Conservation (phyloP, 2,888 invertebrate genomes). For the Agonopterix heracliana region DNA sequence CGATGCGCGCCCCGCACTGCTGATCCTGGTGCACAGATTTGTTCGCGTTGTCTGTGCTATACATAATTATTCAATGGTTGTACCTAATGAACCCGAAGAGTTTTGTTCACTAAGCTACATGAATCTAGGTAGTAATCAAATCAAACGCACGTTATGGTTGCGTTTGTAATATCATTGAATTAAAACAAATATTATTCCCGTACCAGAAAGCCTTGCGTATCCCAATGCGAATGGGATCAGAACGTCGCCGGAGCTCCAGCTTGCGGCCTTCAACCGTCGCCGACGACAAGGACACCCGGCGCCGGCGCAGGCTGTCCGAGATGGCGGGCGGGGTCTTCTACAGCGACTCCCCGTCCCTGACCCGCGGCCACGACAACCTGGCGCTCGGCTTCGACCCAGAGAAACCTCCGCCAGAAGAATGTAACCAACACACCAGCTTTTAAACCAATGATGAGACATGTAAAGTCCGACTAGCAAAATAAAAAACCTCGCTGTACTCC, state of each 20-base stretch:
- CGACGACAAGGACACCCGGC: conserved; percentile 63
- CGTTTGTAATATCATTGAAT: no score
- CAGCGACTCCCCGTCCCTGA: conserved; percentile 46
- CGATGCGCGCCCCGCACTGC: no score
- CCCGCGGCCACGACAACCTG: conserved; percentile 56
- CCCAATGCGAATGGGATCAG: conserved; percentile 52
- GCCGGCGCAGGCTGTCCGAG: conserved; percentile 63
- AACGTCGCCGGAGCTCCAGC: conserved; percentile 63
- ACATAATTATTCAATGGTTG: no score
- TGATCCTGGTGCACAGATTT: no score
- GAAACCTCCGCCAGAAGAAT: conserved; percentile 44
- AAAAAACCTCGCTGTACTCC: no score
- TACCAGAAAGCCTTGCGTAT: conserved; percentile 51
- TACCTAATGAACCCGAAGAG: no score
- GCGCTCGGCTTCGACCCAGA: conserved; percentile 55
- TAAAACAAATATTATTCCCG: background rate
- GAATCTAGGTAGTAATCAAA: no score
- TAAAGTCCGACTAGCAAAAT: no score
- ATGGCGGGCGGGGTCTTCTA: conserved; percentile 70
- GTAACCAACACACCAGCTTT: conserved; percentile 32
- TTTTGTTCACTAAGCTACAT: no score
- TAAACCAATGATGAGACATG: no score
- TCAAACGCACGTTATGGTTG: no score
- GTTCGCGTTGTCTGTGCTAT: no score
- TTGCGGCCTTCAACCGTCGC: conserved; percentile 56